Conservation (phyloP, 1,140 invertebrate species). For the Zaprionus davidi region DNA sequence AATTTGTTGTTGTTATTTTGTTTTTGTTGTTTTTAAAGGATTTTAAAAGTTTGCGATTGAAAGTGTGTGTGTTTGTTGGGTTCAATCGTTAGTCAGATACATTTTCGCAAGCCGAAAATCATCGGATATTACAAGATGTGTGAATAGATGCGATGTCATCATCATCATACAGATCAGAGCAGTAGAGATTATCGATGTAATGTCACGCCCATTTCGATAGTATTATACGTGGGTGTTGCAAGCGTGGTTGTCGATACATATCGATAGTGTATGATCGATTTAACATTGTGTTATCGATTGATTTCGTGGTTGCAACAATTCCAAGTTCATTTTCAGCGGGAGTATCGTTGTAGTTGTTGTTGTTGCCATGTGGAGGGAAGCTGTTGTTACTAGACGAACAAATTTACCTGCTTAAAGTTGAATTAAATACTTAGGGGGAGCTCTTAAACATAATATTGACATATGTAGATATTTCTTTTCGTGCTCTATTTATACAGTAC, state of each 20-base stretch:
- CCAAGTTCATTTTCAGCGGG: constrained; percentile 23
- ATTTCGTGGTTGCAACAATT: constrained; percentile 19
- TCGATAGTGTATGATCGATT: neutral
- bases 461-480: constrained; percentile 39
- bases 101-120: constrained; percentile 84
- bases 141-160: constrained; percentile 84
- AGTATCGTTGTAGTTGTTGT: constrained; percentile 12
- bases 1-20: constrained; percentile 1
- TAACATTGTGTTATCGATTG: constrained; percentile 12
- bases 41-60: constrained; percentile 44
- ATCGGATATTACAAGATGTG: constrained; percentile 83
- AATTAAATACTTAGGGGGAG: constrained; percentile 71
- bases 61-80: constrained; percentile 11
- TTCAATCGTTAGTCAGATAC: constrained; percentile 81
- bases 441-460: constrained; percentile 67
- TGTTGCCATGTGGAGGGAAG: constrained; percentile 76
- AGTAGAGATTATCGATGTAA: constrained; percentile 46
- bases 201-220: constrained; percentile 51
- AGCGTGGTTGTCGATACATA: constrained; percentile 33
- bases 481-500: constrained; percentile 48
- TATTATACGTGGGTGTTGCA: constrained; percentile 28
- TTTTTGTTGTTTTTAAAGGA: neutral
- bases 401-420: constrained; percentile 71
- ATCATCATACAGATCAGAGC: constrained; percentile 72
- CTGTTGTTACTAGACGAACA: constrained; percentile 76